Percentiles rank a stretch among this genome's conserved stretches.
These are phyloP conservation scores for Caenorhabditis sp. DNA, from an alignment of 2,888 invertebrate species.

Conservation along the genomic window DNA sequence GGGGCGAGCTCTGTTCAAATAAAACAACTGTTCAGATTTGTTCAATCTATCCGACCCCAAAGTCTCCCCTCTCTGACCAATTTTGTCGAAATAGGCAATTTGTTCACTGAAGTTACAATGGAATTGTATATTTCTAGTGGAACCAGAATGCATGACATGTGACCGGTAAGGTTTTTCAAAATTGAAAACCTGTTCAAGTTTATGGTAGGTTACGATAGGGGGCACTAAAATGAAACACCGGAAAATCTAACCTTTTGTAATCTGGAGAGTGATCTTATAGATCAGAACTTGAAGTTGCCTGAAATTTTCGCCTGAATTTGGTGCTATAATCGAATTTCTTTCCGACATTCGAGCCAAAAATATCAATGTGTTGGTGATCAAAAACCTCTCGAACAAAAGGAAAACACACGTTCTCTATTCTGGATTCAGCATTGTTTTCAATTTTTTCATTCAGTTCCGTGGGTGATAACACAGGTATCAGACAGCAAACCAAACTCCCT, in stretches of 20 bases:
- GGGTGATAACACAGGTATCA: slow-evolving; percentile 5
- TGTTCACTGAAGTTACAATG: slow-evolving; percentile 16
- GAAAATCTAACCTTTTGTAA: neutral
- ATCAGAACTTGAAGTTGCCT: too few species aligned
- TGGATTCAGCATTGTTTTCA: neutral
- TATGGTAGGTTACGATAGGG: too few species aligned
- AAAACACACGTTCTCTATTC: neutral
- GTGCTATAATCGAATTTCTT: neutral
- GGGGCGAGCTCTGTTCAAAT: slow-evolving; percentile 41
- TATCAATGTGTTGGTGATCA: slow-evolving; percentile 6
- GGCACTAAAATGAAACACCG: neutral
- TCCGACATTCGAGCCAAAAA: neutral
- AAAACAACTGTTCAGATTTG: slow-evolving; percentile 54
- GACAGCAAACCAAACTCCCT: neutral
- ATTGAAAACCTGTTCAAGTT: slow-evolving; percentile 11
- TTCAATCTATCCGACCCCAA: neutral
- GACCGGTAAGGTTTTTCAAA: slow-evolving; percentile 6
- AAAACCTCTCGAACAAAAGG: slow-evolving; percentile 8
- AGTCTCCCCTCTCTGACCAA: neutral
- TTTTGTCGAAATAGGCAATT: slow-evolving; percentile 24
- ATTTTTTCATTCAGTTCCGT: neutral
- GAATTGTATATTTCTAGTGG: slow-evolving; percentile 15
- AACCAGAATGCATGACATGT: slow-evolving; percentile 1
- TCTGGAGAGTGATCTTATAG: neutral
- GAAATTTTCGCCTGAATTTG: too few species aligned